phyloP scores from a whole-genome alignment of 2,113 vertebrate species.

The Heliornis fulica region DNA sequence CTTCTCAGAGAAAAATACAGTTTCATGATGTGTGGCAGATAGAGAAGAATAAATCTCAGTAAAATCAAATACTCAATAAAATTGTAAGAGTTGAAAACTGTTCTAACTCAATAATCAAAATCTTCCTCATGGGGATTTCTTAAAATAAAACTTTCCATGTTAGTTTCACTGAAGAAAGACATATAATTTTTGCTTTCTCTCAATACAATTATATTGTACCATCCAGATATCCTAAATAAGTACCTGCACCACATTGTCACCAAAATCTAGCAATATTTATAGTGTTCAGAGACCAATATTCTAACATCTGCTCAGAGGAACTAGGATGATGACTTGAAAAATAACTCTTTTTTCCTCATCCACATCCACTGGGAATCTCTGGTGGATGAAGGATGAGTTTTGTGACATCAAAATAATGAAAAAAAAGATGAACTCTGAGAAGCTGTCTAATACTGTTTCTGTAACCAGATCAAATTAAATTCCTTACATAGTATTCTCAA shows the following conservation, averaged over 20 bases:
- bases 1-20: not conserved
- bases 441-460: not conserved
- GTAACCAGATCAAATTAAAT: not conserved
- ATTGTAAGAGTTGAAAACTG: not conserved
- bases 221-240: not conserved
- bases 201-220: not conserved
- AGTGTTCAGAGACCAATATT: not conserved
- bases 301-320: not conserved
- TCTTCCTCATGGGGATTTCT: not conserved
- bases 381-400: not conserved
- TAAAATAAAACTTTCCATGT: not conserved
- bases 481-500: not conserved
- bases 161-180: not conserved
- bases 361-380: not conserved
- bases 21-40: not conserved
- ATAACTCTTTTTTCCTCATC: not conserved
- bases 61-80: constrained; percentile 21
- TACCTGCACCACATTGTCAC: not conserved
- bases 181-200: not conserved
- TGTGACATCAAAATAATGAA: constrained; percentile 2
- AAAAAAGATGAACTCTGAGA: not conserved
- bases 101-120: not conserved
- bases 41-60: not conserved
- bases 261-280: not conserved
- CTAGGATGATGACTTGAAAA: not conserved